Evolutionary conservation across 64 coral and sea anemone genomes (phyloP).

Genomic region (Dendronephthya gigantea): DNA sequence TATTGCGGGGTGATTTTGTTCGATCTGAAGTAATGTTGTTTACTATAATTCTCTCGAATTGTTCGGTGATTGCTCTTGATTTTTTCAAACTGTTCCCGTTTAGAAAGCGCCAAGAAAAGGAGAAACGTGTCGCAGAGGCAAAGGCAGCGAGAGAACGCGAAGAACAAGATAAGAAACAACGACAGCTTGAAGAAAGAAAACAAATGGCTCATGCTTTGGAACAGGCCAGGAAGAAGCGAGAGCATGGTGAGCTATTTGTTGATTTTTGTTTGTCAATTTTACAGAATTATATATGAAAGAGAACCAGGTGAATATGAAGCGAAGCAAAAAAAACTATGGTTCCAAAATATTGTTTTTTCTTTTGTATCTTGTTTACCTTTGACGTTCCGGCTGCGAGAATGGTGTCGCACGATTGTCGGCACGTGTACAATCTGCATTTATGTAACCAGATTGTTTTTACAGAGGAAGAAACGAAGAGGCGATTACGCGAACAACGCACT

Average conservation of each 20-base stretch:
- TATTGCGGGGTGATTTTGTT: no score
- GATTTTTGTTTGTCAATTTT: not conserved
- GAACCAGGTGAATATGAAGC: no score
- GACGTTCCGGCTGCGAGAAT: no score
- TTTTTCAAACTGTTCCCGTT: not conserved
- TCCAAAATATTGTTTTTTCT: no score
- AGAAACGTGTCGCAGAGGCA: not conserved
- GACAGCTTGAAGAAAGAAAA: not conserved
- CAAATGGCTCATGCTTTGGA: not conserved
- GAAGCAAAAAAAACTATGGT: no score
- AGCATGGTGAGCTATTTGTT: not conserved
- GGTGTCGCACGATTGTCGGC: no score
- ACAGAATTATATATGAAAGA: no score
- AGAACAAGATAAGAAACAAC: not conserved
- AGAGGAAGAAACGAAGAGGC: constrained; percentile 1
- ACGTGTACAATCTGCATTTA: no score
- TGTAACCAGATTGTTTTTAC: not conserved
- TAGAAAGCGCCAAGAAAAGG: not conserved
- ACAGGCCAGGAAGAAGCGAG: not conserved
- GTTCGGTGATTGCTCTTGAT: not conserved
- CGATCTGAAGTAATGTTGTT: no score
- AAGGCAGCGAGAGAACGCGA: not conserved
- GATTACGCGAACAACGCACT: not conserved
- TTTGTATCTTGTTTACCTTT: no score
- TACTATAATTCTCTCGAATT: no score